Percentiles rank a stretch among this genome's conserved stretches.
Conservation (phyloP, 2,888 invertebrate species). For the Volucella bombylans region DNA sequence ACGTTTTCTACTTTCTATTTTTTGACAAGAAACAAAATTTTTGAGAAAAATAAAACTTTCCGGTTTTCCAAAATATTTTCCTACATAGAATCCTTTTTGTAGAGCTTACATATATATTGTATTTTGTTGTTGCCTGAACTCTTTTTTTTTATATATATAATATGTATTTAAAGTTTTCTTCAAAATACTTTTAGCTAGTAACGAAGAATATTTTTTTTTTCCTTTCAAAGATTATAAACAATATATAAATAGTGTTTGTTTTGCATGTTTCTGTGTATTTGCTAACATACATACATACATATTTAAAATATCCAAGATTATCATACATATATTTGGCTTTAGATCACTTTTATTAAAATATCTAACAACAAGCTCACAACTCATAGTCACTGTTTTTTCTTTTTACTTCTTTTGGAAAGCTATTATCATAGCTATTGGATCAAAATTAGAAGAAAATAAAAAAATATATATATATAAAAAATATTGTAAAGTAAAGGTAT, state of each 20-base stretch:
- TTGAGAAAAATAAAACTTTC: conserved; percentile 29
- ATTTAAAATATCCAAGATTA: conserved; percentile 42
- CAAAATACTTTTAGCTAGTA: conserved; percentile 33
- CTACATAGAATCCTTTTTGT: conserved; percentile 15
- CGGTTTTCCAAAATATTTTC: conserved; percentile 50
- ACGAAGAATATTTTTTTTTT: conserved; percentile 28
- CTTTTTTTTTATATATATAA: conserved; percentile 8
- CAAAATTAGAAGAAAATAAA: not conserved
- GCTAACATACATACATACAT: conserved; percentile 69
- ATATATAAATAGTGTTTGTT: conserved; percentile 38
- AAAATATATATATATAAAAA: not conserved
- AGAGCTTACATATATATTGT: conserved; percentile 54
- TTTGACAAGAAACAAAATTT: conserved; percentile 35
- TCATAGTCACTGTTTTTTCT: conserved; percentile 48
- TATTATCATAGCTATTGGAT: conserved; percentile 25
- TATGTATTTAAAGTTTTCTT: conserved; percentile 33
- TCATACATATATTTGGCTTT: conserved; percentile 57
- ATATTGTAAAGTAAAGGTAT: conserved; percentile 20
- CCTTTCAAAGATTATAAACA: conserved; percentile 36
- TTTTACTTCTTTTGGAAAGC: conserved; percentile 8
- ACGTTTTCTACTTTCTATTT: conserved; percentile 73
- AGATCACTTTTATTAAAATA: conserved; percentile 42
- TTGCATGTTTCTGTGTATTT: conserved; percentile 72
- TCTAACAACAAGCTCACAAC: conserved; percentile 44
- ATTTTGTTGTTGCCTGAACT: conserved; percentile 68